Base-by-base conservation (phyloP, 2,888 invertebrate species). In the Drosophila affinis region DNA sequence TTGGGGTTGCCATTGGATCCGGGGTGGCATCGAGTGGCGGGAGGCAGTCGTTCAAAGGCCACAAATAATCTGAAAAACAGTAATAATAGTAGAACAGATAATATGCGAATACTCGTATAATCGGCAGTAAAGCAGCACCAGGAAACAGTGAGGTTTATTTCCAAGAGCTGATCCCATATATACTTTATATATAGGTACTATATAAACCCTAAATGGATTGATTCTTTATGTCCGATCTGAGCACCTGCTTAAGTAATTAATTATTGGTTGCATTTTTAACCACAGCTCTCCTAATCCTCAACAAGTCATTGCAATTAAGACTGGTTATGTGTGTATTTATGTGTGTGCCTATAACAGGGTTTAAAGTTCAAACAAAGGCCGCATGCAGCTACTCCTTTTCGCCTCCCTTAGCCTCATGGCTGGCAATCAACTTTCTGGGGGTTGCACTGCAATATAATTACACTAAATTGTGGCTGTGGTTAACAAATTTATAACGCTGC, bases 401-500 rank as follows among this genome's bases (percentile, higher is more conserved):
- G 12, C 12, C 39, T 27, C 18, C 44, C 32, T 14, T 29, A 10
- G 39, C 14, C 39, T 14, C 14, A 3, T 32, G 18, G 17, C 18
- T 51, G 44, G 58, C 46, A 34, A 65, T 65, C 65, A 45, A 49
- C 49, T 14, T 14, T 21, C 45, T 12, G 1, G 60, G 51, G 60
- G 62, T 57, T 60, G 69, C 46, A 63, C 65, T 73, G 57, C 77
- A 74, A 77, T 72, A 75, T 81, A 81, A 81, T 82, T 80, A 80
- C 73, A 69, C 62, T 61, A 70, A 75, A 74, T 75, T 62, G 75
- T 60, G 58, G 61, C 54, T 75, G 74, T 53, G 87, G 87, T 87
- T 79, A 81, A 81, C 84, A 69, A 84, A 83, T 83, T 83, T 84
- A 87, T 84, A 83, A 72, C 76, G 69, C 59, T 68, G 59, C 65